Conservation (phyloP, 2,888 invertebrate species). For the Drosophila nr. perissopoda region DNA sequence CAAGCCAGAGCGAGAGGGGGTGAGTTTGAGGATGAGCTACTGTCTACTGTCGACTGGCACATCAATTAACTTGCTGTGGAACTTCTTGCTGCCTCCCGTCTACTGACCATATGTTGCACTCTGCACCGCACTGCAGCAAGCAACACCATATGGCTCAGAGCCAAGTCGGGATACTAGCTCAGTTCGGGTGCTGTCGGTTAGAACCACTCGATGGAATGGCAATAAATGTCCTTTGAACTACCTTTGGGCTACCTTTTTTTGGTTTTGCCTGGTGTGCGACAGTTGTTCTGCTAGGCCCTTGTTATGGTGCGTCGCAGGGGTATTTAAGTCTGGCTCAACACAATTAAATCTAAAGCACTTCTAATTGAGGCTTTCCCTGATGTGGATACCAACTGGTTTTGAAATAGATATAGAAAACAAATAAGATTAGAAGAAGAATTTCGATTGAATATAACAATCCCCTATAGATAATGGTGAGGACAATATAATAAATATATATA, state of each 20-base stretch:
- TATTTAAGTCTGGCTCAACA: not conserved
- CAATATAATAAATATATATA: not conserved
- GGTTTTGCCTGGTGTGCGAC: slow-evolving; percentile 38
- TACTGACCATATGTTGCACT: slow-evolving; percentile 76
- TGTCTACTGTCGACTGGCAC: slow-evolving; percentile 52
- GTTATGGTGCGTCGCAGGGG: not conserved
- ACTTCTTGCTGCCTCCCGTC: slow-evolving; percentile 63
- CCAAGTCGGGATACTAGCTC: slow-evolving; percentile 27
- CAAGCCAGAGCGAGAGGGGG: slow-evolving; percentile 12
- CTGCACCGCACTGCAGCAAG: slow-evolving; percentile 36
- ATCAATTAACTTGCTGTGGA: slow-evolving; percentile 70
- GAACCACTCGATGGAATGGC: slow-evolving; percentile 10
- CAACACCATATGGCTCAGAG: slow-evolving; percentile 67
- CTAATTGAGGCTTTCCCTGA: not conserved
- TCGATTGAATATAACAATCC: not conserved
- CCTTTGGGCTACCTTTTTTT: slow-evolving; percentile 27
- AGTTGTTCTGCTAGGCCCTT: slow-evolving; percentile 47
- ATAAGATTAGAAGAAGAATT: not conserved
- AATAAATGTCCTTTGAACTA: slow-evolving; percentile 42
- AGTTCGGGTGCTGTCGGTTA: slow-evolving; percentile 4
- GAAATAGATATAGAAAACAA: not conserved
- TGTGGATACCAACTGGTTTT: not conserved
- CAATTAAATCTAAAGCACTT: slow-evolving; percentile 3
- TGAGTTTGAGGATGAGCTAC: slow-evolving; percentile 58
- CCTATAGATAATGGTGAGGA: not conserved